phyloP scores from a whole-genome alignment of 2,797 vertebrate species.

The Malurus leucopterus region DNA sequence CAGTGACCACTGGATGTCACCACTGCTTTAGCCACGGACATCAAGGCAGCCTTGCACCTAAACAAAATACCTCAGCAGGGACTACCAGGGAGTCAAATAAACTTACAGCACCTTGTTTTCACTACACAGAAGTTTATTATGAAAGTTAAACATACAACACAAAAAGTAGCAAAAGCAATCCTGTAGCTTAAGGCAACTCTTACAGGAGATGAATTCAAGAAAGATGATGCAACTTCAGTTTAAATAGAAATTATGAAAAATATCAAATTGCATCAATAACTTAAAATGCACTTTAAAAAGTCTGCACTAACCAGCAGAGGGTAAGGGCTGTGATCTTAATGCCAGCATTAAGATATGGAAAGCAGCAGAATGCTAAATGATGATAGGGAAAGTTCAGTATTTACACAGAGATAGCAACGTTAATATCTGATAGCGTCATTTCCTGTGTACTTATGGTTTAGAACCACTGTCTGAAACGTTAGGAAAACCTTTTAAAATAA shows the following conservation, averaged over 20 bases:
- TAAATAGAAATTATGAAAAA: slow-evolving; percentile 82
- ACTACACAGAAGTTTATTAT: slow-evolving; percentile 88
- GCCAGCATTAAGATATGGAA: slow-evolving; percentile 89
- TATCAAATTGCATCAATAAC: slow-evolving; percentile 87
- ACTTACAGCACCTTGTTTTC: slow-evolving; percentile 42
- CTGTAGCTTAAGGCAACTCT: slow-evolving; percentile 80
- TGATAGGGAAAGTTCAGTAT: slow-evolving; percentile 58
- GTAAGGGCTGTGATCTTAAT: slow-evolving; percentile 82
- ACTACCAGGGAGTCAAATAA: slow-evolving; percentile 10
- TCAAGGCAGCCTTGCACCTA: fast-evolving
- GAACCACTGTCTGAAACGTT: slow-evolving; percentile 57
- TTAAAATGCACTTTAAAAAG: slow-evolving; percentile 81
- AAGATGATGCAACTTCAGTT: slow-evolving; percentile 80
- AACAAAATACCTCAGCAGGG: fast-evolving
- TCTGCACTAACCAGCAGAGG: slow-evolving; percentile 67
- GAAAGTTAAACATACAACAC: slow-evolving; percentile 81
- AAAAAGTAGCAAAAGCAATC: slow-evolving; percentile 78
- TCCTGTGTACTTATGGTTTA: slow-evolving; percentile 56
- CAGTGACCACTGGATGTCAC: slow-evolving; percentile 62
- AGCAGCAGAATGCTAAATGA: slow-evolving; percentile 67
- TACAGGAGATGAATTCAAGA: slow-evolving; percentile 72
- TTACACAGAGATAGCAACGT: slow-evolving; percentile 64
- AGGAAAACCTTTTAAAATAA: slow-evolving; percentile 62
- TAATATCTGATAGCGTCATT: slow-evolving; percentile 50
- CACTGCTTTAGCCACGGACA: not conserved